phyloP scores from a whole-genome alignment of 2,113 vertebrate species.

The Datnioides undecimradiatus region DNA sequence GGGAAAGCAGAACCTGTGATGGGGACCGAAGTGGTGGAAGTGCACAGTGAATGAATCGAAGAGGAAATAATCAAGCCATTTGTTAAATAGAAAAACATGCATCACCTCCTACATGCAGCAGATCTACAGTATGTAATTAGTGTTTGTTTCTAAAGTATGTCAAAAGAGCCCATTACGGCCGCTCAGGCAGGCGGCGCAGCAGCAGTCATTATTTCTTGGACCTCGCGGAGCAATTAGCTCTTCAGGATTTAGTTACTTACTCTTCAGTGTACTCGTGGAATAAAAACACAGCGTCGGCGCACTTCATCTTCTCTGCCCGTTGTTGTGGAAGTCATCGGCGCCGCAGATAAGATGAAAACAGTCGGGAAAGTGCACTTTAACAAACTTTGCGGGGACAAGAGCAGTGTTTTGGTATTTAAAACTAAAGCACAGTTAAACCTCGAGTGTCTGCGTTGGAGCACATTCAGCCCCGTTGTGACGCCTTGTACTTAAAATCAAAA shows the following conservation, averaged over 20 bases:
- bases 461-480: too few species aligned
- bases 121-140: conserved; percentile 22
- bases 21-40: background rate
- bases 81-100: conserved; percentile 11
- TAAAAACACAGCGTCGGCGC: conserved; percentile 31
- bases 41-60: background rate
- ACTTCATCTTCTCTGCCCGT: conserved; percentile 45
- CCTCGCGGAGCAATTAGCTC: conserved; percentile 61
- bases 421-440: background rate
- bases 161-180: conserved; percentile 34
- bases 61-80: conserved; percentile 4
- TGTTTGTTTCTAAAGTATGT: conserved; percentile 41
- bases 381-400: conserved; percentile 4
- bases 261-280: conserved; percentile 17
- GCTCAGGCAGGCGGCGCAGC: background rate
- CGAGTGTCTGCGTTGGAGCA: background rate
- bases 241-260: conserved; percentile 17
- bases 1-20: background rate
- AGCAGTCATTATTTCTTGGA: conserved; percentile 47
- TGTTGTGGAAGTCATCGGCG: conserved; percentile 37
- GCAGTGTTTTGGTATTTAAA: conserved; percentile 14
- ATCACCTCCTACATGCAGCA: conserved; percentile 17
- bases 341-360: conserved; percentile 21
- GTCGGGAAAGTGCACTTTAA: conserved; percentile 24
- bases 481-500: too few species aligned